These are phyloP conservation scores for Cactoblastis cactorum DNA, from an alignment of 2,888 invertebrate genomes.

Conservation along the genomic window DNA sequence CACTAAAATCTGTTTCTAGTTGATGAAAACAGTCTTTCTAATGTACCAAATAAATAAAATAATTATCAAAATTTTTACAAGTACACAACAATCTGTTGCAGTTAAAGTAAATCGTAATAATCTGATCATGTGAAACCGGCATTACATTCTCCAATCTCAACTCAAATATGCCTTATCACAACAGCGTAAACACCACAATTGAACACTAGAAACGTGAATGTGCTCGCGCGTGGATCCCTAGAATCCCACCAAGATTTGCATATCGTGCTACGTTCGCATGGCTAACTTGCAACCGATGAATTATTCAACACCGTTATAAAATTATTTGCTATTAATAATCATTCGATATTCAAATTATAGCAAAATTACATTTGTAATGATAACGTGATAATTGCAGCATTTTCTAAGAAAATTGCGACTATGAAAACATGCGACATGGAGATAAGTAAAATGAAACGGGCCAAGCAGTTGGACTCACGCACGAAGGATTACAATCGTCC, in stretches of 20 bases:
- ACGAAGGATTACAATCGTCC: too few relatives aligned
- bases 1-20: too few relatives aligned
- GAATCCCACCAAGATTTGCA: conserved; percentile 21
- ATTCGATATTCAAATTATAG: conserved; percentile 5
- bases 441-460: too few relatives aligned
- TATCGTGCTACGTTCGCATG: conserved; percentile 22
- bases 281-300: conserved; percentile 1
- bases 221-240: conserved; percentile 22
- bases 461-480: too few relatives aligned
- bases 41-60: too few relatives aligned
- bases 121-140: too few relatives aligned
- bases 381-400: conserved; percentile 10
- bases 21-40: too few relatives aligned
- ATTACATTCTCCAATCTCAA: conserved; percentile 33
- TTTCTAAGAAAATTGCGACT: background rate
- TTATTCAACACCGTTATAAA: conserved; percentile 11
- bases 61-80: too few relatives aligned
- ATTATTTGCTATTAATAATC: conserved; percentile 9
- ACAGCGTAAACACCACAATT: conserved; percentile 23
- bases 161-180: conserved; percentile 20
- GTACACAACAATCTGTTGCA: too few relatives aligned
- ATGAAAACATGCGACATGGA: background rate
- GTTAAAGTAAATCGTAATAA: too few relatives aligned
- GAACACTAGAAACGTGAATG: conserved; percentile 8
- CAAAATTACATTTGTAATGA: conserved; percentile 2